phyloP scores from a whole-genome alignment of 2,888 invertebrate species.

The Tenthredo notha region DNA sequence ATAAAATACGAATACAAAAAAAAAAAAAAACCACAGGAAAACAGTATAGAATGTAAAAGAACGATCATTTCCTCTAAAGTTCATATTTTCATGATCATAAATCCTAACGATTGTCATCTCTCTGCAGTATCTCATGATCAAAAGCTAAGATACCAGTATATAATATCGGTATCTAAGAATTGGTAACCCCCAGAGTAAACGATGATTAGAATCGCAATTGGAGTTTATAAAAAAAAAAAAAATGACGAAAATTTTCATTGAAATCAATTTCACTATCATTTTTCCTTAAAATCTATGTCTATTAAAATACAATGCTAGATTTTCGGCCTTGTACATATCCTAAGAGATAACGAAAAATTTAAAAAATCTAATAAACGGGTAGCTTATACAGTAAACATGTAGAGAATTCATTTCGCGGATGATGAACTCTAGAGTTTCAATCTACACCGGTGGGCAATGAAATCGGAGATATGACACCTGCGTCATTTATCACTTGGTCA shows the following conservation, averaged over 20 bases:
- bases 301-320: no score
- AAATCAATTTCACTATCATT: background rate
- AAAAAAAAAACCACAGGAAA: no score
- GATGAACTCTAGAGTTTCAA: background rate
- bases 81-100: background rate
- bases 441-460: conserved; percentile 17
- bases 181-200: background rate
- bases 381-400: background rate
- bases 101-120: background rate
- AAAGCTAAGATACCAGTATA: background rate
- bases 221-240: background rate
- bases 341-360: no score
- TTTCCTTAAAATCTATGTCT: no score
- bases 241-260: background rate
- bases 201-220: background rate
- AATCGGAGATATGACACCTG: conserved; percentile 41
- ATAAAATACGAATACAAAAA: background rate
- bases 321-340: no score
- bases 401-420: background rate
- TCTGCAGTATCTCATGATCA: background rate
- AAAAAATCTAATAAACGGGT: background rate
- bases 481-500: conserved; percentile 24
- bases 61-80: background rate
- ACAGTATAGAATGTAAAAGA: background rate
- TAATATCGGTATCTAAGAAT: background rate